phyloP scores from a whole-genome alignment of 2,888 invertebrate species.

The Acleris cristana region DNA sequence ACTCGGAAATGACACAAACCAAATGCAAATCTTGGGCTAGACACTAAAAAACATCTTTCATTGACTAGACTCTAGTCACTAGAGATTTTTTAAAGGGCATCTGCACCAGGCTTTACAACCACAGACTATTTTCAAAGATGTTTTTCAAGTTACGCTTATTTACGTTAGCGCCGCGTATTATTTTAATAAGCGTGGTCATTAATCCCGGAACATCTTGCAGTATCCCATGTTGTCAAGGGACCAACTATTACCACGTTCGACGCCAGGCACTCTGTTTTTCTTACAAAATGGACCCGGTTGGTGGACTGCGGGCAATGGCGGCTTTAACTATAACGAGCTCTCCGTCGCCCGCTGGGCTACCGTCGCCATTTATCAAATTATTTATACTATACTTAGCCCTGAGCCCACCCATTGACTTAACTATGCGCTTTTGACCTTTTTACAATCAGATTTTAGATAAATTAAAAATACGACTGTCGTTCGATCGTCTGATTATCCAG shows the following conservation, averaged over 20 bases:
- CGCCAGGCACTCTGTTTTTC: too few species aligned
- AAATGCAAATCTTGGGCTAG: slow-evolving; percentile 3
- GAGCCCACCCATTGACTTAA: slow-evolving; percentile 40
- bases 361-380: slow-evolving; percentile 74
- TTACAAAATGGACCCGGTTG: too few species aligned
- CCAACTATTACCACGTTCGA: slow-evolving; percentile 33
- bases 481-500: slow-evolving; percentile 15
- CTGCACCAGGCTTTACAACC: slow-evolving; percentile 1
- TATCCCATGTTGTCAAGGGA: slow-evolving; percentile 31
- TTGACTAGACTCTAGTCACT: too few species aligned
- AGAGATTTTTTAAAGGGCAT: too few species aligned
- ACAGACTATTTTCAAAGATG: slow-evolving; percentile 14
- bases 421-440: slow-evolving; percentile 25
- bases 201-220: slow-evolving; percentile 33
- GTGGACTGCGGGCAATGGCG: too few species aligned
- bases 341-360: slow-evolving; percentile 67
- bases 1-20: neutral
- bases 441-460: slow-evolving; percentile 15
- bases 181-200: slow-evolving; percentile 28
- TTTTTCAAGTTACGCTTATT: slow-evolving; percentile 10
- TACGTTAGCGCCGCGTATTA: slow-evolving; percentile 23
- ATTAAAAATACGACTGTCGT: slow-evolving; percentile 2
- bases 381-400: slow-evolving; percentile 65
- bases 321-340: slow-evolving; percentile 52
- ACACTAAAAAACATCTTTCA: too few species aligned